Conservation (phyloP, 2,113 vertebrate genomes). For the Cynopterus brachyotis region DNA sequence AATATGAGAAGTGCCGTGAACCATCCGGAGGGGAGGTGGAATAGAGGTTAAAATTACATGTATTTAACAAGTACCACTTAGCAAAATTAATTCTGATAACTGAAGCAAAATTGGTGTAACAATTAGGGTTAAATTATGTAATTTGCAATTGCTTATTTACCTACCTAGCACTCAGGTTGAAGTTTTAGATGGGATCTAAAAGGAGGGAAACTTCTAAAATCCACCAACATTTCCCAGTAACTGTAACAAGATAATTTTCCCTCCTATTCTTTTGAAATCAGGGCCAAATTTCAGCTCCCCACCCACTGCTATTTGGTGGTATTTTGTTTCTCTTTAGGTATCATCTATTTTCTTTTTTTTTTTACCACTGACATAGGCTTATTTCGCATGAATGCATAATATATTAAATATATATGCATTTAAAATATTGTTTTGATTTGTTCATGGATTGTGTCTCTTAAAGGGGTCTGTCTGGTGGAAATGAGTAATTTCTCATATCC, state of each 20-base stretch:
- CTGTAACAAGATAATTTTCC: accelerated
- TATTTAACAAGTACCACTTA: background rate
- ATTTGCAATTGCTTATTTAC: background rate
- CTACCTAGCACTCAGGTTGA: background rate
- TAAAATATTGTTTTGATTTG: conserved; percentile 70
- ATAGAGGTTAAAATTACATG: background rate
- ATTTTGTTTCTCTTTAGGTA: conserved; percentile 53
- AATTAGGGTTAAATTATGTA: background rate
- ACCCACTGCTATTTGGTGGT: background rate
- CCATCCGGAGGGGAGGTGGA: background rate
- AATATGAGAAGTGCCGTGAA: background rate
- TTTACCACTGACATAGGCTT: conserved; percentile 53
- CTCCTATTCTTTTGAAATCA: background rate
- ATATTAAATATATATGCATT: conserved; percentile 62
- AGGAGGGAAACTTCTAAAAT: background rate
- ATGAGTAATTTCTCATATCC: conserved; percentile 71
- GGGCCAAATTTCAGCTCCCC: background rate
- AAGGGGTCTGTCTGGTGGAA: conserved; percentile 49
- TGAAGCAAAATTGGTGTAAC: background rate
- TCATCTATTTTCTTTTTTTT: conserved; percentile 56
- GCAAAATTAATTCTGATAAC: background rate
- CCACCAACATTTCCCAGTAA: background rate
- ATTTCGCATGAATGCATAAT: conserved; percentile 55
- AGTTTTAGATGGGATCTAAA: background rate
- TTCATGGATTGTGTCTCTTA: conserved; percentile 45